A percentile compares a stretch with the other conserved stretches of the same genome.
Conservation (phyloP, 2,888 invertebrate species). For the Caenorhabditis parvicauda region DNA sequence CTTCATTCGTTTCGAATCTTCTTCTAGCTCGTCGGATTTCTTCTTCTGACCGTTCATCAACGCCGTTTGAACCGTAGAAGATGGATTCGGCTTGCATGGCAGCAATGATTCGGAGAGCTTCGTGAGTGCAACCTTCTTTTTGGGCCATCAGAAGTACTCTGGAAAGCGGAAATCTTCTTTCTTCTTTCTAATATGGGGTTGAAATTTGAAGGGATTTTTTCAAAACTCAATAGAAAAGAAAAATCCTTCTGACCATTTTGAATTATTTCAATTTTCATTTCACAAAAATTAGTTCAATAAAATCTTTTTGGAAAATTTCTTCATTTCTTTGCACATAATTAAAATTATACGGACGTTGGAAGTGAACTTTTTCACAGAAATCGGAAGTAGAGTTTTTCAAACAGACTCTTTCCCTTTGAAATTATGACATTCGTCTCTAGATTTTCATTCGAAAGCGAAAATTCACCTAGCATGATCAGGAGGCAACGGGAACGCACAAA, state of each 20-base stretch:
- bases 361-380: too few relatives aligned
- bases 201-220: not conserved
- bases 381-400: too few relatives aligned
- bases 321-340: too few relatives aligned
- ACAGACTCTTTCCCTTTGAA: too few relatives aligned
- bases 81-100: slow-evolving; percentile 84
- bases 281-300: too few relatives aligned
- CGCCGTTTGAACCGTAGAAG: slow-evolving; percentile 65
- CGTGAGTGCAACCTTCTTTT: slow-evolving; percentile 63
- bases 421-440: too few relatives aligned
- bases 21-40: slow-evolving; percentile 21
- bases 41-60: slow-evolving; percentile 23
- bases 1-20: slow-evolving; percentile 68
- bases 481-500: slow-evolving; percentile 31
- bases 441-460: too few relatives aligned
- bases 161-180: not conserved
- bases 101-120: slow-evolving; percentile 79
- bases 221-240: not conserved
- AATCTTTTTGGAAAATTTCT: too few relatives aligned
- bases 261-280: not conserved
- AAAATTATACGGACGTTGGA: too few relatives aligned
- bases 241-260: too few relatives aligned
- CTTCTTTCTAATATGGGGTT: not conserved
- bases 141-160: slow-evolving; percentile 38
- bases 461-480: slow-evolving; percentile 34